Percentiles rank a stretch among this genome's conserved stretches.
Conservation (phyloP, 2,113 vertebrate genomes). For the Tetraodon nigroviridis region DNA sequence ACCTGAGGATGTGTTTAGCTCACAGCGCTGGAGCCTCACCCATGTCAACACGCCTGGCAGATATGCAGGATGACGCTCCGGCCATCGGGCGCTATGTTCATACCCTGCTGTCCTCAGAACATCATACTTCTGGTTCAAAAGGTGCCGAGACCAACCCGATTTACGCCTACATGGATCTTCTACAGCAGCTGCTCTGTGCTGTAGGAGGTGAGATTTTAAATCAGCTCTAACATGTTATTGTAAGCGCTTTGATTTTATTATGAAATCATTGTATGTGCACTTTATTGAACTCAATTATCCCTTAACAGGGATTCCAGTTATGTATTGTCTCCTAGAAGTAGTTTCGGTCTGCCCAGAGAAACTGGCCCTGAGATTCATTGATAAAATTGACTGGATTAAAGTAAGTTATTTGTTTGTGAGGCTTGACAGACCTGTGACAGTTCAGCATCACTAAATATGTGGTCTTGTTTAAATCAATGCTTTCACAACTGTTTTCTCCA, state of each 20-base stretch:
- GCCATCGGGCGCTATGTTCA: constrained; percentile 87
- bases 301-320: constrained; percentile 86
- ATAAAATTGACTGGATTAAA: constrained; percentile 98
- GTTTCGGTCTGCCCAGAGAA: constrained; percentile 92
- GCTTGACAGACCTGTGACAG: not conserved
- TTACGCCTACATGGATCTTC: constrained; percentile 87
- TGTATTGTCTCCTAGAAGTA: constrained; percentile 96
- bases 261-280: not conserved
- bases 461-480: not conserved
- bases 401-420: constrained; percentile 64
- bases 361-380: constrained; percentile 83
- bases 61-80: constrained; percentile 96
- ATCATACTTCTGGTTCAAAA: constrained; percentile 75
- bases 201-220: constrained; percentile 80
- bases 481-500: constrained; percentile 12
- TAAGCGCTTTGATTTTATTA: not conserved
- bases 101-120: constrained; percentile 78
- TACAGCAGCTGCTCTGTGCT: constrained; percentile 89
- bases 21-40: constrained; percentile 87
- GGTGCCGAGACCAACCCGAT: constrained; percentile 83
- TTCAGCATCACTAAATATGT: not conserved
- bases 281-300: not conserved
- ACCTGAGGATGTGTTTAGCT: constrained; percentile 94
- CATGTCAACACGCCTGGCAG: constrained; percentile 82
- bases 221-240: not conserved